These are phyloP conservation scores for Rhea americana DNA, from an alignment of 2,113 vertebrate genomes.

Conservation along the genomic window DNA sequence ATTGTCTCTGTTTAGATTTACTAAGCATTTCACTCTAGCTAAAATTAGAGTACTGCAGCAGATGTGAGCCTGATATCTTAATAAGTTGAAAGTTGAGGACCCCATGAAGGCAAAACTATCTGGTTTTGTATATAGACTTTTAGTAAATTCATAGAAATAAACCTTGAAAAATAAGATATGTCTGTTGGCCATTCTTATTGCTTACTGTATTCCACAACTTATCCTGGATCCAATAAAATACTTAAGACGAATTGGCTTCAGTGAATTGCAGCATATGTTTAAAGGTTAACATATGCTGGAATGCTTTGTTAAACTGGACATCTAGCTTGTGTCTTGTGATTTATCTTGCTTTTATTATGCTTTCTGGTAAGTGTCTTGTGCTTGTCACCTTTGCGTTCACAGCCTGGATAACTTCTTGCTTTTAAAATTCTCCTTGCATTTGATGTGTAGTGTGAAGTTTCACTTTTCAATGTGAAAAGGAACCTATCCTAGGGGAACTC, in stretches of 20 bases:
- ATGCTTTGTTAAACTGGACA: background rate
- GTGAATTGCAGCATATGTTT: slow-evolving; percentile 20
- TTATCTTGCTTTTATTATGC: background rate
- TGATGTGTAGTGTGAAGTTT: background rate
- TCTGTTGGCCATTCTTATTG: background rate
- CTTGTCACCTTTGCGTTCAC: background rate
- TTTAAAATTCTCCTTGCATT: background rate
- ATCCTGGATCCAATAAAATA: background rate
- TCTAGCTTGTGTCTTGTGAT: background rate
- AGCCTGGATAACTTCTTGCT: background rate
- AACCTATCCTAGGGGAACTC: background rate
- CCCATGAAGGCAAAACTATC: background rate
- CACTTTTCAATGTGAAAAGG: background rate
- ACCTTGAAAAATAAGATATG: background rate
- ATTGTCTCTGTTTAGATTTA: background rate
- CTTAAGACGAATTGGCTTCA: background rate
- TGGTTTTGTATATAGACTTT: background rate
- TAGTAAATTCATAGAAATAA: background rate
- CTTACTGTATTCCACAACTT: background rate
- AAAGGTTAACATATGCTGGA: background rate
- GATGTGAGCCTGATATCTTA: background rate
- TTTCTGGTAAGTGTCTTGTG: background rate
- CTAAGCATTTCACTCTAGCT: background rate
- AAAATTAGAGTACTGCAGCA: background rate
- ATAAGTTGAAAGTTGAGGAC: background rate